Evolutionary conservation across 92 coral and sea anemone genomes (phyloP), one percentile per base, ranked within the genome.

Genomic region (Palythoa caribaeorum): DNA sequence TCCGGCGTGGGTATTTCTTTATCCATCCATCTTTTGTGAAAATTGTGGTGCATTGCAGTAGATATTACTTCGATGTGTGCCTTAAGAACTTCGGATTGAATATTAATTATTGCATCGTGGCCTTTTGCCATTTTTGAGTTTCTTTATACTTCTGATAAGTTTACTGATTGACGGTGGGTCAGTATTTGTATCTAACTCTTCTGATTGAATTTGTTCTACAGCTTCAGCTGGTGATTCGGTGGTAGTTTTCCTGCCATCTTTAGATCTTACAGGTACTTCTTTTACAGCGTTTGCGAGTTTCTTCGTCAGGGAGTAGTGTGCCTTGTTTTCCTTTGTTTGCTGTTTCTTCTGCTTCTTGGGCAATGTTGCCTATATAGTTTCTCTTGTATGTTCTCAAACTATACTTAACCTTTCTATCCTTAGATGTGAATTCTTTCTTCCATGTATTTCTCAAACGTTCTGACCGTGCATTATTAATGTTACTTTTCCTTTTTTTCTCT

Each of bases 261-360:
- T 28, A 28, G 28, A 28, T 28, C 28, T 28, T 28, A 28, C 84
- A 20, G 84, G 69, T 60, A 86, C 84, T 57, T 63, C 65, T 52
- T 65, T 86, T 53, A 17, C 17, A 47, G 15, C 76, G 21, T 76
- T 86, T 59, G 84, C 53, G 10, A 85, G 75, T 85, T 71, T 74
- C 63, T 69, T 85, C n/a, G 44, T 36, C 55, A 85, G 37, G 2
- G 74, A 48, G 62, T 86, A 76, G 68, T 47, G 89, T 75, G 66
- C 83, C 50, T 17, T 59, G 76, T 52, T 60, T 63, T 71, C 89
- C 76, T 9, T 35, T 73, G 50, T 21, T 80, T 60, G 44, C 83
- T 74, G 83, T 76, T 74, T 62, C 83, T 62, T 60, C 83, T 75
- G 83, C 83, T 75, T 86, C 83, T 75, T 60, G 65, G 14, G 76